A percentile compares a stretch with the other conserved stretches of the same genome.
Evolutionary conservation across 2,888 invertebrate species (phyloP).

Genomic region (Sussaba pulchella): DNA sequence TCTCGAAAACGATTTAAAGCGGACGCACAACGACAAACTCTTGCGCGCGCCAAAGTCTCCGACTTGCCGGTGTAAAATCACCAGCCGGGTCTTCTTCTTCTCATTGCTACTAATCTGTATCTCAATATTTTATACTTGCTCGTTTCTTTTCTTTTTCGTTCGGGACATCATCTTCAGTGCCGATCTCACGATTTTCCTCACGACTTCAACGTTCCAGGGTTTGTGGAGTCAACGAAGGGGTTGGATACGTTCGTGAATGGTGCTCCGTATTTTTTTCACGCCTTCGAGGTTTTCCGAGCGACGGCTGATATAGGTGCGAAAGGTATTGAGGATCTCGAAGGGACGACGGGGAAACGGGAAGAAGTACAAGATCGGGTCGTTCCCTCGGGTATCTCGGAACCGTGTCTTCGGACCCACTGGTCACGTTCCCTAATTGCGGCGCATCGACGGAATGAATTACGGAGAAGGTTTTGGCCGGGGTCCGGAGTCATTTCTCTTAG

Average conservation of each 20-base stretch:
- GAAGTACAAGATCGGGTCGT: slow-evolving; percentile 18
- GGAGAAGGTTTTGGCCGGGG: slow-evolving; percentile 65
- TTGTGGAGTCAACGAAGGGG: too few species aligned
- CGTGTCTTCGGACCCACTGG: slow-evolving; percentile 67
- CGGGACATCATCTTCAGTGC: slow-evolving; percentile 8
- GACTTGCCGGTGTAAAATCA: neutral
- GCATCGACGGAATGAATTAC: slow-evolving; percentile 74
- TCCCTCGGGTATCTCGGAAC: slow-evolving; percentile 9
- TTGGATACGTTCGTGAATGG: neutral
- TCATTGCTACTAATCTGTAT: too few species aligned
- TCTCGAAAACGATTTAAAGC: slow-evolving; percentile 17
- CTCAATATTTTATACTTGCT: too few species aligned
- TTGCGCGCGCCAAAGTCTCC: neutral
- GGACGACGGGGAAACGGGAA: slow-evolving; percentile 12
- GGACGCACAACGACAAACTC: neutral
- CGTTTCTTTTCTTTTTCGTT: slow-evolving; percentile 16
- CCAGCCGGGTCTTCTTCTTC: too few species aligned
- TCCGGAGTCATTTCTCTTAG: slow-evolving; percentile 13
- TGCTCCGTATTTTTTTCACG: slow-evolving; percentile 20
- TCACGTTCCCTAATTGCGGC: slow-evolving; percentile 81
- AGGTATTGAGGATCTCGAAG: slow-evolving; percentile 1
- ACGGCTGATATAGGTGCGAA: slow-evolving; percentile 24
- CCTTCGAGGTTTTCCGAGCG: slow-evolving; percentile 8
- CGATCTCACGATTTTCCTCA: slow-evolving; percentile 56
- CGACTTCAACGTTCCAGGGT: slow-evolving; percentile 4